Evolutionary conservation across 1,140 invertebrate genomes (phyloP).

Genomic region (Drosophila sproati): DNA sequence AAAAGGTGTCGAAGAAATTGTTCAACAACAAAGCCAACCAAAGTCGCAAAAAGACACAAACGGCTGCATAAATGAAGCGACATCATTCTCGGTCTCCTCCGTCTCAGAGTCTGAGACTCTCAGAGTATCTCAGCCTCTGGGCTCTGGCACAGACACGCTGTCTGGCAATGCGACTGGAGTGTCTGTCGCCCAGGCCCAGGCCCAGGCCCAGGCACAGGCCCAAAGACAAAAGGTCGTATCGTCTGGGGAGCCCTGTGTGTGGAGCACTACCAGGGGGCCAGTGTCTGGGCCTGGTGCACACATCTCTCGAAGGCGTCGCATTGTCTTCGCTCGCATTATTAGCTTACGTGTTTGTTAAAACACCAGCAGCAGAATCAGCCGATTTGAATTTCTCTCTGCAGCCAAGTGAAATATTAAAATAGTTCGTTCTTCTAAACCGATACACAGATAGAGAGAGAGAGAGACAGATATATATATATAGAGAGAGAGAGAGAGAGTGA

Average conservation of each 20-base stretch:
- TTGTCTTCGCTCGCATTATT: constrained; percentile 75
- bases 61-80: constrained; percentile 77
- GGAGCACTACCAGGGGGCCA: constrained; percentile 38
- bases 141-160: constrained; percentile 66
- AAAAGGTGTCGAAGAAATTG: constrained; percentile 83
- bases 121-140: not conserved
- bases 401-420: constrained; percentile 73
- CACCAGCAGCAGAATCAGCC: constrained; percentile 35
- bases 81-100: constrained; percentile 21
- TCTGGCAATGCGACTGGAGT: constrained; percentile 70
- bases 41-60: constrained; percentile 33
- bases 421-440: constrained; percentile 26
- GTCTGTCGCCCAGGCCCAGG: constrained; percentile 3
- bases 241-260: constrained; percentile 39
- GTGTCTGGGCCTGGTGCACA: constrained; percentile 16
- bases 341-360: constrained; percentile 74
- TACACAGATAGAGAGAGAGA: too few relatives aligned
- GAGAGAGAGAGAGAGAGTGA: not conserved
- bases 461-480: too few relatives aligned
- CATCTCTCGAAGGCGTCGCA: constrained; percentile 62
- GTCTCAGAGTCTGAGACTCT: not conserved
- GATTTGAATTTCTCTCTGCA: constrained; percentile 66
- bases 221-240: constrained; percentile 30
- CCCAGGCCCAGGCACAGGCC: not conserved
- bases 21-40: constrained; percentile 63